These are phyloP conservation scores for Apostichopus californicus DNA, from an alignment of 35 echinoderm and acorn worm species.

Conservation along the genomic window DNA sequence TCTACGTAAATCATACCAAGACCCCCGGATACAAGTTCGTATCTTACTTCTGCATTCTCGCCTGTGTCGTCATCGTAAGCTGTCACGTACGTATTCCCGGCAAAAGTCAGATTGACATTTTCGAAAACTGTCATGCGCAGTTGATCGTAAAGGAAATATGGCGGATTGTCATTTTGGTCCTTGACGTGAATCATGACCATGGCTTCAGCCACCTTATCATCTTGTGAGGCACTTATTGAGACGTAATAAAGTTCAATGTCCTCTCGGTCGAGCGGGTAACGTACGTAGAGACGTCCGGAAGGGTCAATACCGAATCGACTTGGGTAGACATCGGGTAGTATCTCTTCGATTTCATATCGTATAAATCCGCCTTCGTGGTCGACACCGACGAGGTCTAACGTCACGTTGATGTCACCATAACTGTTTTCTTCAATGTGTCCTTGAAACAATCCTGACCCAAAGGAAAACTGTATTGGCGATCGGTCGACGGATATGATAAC, in stretches of 20 bases:
- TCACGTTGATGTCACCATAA: slow-evolving; percentile 59
- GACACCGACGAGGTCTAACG: slow-evolving; percentile 29
- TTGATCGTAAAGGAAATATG: slow-evolving; percentile 73
- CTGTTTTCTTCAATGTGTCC: slow-evolving; percentile 69
- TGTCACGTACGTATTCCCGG: slow-evolving; percentile 57
- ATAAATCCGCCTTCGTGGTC: background rate
- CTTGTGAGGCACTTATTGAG: slow-evolving; percentile 40
- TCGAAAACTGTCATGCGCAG: slow-evolving; percentile 76
- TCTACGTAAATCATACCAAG: slow-evolving; percentile 67
- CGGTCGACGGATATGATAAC: slow-evolving; percentile 1
- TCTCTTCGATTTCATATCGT: slow-evolving; percentile 4
- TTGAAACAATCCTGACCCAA: slow-evolving; percentile 8
- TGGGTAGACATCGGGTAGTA: slow-evolving; percentile 47
- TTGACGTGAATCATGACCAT: slow-evolving; percentile 53
- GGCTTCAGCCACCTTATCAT: slow-evolving; percentile 8
- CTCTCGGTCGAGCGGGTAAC: slow-evolving; percentile 72
- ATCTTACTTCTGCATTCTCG: slow-evolving; percentile 67
- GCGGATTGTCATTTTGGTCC: slow-evolving; percentile 87
- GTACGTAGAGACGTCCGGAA: slow-evolving; percentile 54
- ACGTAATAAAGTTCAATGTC: slow-evolving; percentile 57
- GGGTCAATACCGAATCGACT: slow-evolving; percentile 60
- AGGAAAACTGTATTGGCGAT: background rate
- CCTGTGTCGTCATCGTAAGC: slow-evolving; percentile 79
- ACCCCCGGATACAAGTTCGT: slow-evolving; percentile 58
- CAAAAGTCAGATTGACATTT: slow-evolving; percentile 60